Percentiles rank a stretch among this genome's conserved stretches.
Evolutionary conservation across 1,140 invertebrate genomes (phyloP).

Genomic region (Lepidotrigona ventralis): DNA sequence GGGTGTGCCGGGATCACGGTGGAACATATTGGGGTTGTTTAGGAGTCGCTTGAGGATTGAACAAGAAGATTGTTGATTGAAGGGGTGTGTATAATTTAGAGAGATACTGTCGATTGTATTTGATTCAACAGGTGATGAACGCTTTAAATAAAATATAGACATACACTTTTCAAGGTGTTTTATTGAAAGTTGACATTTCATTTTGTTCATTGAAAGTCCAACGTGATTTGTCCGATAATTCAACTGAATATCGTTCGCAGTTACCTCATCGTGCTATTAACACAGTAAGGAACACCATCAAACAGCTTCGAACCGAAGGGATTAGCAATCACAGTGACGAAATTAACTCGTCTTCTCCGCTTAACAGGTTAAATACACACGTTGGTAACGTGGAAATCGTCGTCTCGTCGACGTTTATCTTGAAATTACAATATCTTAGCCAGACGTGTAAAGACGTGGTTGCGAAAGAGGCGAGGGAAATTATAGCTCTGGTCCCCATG

Average conservation of each 20-base stretch:
- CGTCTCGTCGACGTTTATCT: background rate
- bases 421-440: background rate
- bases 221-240: no score
- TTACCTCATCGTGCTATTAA: no score
- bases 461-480: constrained; percentile 18
- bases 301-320: background rate
- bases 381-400: background rate
- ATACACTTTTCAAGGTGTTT: no score
- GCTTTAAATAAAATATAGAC: background rate
- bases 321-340: background rate
- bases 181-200: no score
- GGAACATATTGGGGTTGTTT: background rate
- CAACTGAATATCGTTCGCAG: no score
- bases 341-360: background rate
- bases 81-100: background rate
- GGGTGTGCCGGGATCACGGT: background rate
- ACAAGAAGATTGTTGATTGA: background rate
- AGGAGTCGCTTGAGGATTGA: background rate
- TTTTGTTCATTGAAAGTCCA: no score
- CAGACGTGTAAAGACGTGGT: background rate
- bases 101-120: background rate
- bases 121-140: constrained; percentile 18
- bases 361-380: background rate
- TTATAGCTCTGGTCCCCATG: constrained; percentile 9
- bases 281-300: no score